Evolutionary conservation across 2,888 invertebrate species (phyloP).

Genomic region (Agriopis marginaria): DNA sequence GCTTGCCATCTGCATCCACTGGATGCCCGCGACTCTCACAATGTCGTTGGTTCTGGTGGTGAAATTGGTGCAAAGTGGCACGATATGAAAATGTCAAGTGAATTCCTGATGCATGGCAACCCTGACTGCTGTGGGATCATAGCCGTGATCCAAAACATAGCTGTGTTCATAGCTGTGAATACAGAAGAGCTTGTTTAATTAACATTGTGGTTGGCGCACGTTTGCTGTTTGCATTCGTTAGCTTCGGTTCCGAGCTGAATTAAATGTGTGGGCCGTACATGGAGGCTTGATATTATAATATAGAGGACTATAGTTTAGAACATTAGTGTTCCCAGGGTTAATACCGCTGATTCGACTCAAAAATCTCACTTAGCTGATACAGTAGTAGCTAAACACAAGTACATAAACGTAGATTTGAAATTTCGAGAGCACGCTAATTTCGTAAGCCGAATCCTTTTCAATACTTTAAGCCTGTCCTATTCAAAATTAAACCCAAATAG

Average conservation of each 20-base stretch:
- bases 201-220: conserved; percentile 8
- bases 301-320: no score
- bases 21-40: no score
- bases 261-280: not conserved
- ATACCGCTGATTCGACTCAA: no score
- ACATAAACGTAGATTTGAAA: not conserved
- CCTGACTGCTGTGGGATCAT: conserved; percentile 4
- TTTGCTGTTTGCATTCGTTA: conserved; percentile 12
- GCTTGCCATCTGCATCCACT: no score
- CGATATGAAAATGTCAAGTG: not conserved
- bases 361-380: no score
- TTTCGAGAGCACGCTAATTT: not conserved
- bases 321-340: no score
- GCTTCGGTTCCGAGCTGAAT: not conserved
- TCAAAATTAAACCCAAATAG: conserved; percentile 4
- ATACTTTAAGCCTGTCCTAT: not conserved
- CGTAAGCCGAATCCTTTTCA: not conserved
- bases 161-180: conserved; percentile 12
- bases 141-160: not conserved
- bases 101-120: not conserved
- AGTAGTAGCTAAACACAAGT: not conserved
- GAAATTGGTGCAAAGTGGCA: no score
- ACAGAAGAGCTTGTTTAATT: conserved; percentile 13
- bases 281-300: not conserved
- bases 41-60: no score